These are phyloP conservation scores for Aurelia sp. DNA, from an alignment of 30 jellyfish, hydroid and myxozoan genomes.

Conservation along the genomic window DNA sequence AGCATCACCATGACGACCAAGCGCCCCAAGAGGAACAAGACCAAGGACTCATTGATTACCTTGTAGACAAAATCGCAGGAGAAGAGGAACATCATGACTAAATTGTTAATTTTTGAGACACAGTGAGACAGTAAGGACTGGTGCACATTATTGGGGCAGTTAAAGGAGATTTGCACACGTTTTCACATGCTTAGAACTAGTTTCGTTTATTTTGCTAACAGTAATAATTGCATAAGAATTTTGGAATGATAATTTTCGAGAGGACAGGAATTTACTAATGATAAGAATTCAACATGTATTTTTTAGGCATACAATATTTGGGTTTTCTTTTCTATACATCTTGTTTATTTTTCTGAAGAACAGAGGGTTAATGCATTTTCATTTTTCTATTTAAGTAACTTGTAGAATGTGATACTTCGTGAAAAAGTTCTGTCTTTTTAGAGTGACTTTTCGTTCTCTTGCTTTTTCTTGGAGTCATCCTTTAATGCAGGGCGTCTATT, in stretches of 20 bases:
- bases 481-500: too few relatives aligned
- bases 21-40: slow-evolving; percentile 11
- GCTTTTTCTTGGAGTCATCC: too few relatives aligned
- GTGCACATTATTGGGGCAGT: slow-evolving; percentile 9
- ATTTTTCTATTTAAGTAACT: too few relatives aligned
- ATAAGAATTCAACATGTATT: background rate
- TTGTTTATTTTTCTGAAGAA: too few relatives aligned
- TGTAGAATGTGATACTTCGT: too few relatives aligned
- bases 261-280: background rate
- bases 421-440: too few relatives aligned
- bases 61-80: slow-evolving; percentile 54
- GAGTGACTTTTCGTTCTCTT: too few relatives aligned
- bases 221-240: background rate
- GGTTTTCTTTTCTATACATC: slow-evolving; percentile 15
- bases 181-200: background rate
- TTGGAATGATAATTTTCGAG: slow-evolving; percentile 6
- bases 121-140: too few relatives aligned
- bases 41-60: slow-evolving; percentile 69
- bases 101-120: too few relatives aligned
- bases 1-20: slow-evolving; percentile 5
- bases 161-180: background rate
- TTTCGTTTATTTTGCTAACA: slow-evolving; percentile 3
- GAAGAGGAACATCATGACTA: slow-evolving; percentile 27
- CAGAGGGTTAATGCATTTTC: too few relatives aligned
- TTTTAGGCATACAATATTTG: slow-evolving; percentile 3